Evolutionary conservation across 1,140 invertebrate species (phyloP).

Genomic region (Cherax destructor): DNA sequence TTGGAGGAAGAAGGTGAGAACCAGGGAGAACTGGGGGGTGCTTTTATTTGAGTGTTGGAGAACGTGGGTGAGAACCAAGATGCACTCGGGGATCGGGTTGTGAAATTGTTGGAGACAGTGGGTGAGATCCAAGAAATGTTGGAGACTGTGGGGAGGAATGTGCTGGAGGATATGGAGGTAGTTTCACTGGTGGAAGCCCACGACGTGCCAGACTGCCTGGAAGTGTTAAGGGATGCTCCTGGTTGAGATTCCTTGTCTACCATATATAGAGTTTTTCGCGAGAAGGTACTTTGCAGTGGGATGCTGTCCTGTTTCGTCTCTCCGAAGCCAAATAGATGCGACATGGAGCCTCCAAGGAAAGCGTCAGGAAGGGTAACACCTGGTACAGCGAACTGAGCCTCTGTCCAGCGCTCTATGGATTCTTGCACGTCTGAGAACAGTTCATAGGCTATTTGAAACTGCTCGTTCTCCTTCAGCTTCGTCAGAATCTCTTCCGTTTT

Average conservation of each 20-base stretch:
- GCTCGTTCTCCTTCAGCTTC: slow-evolving; percentile 27
- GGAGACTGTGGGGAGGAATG: background rate
- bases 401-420: slow-evolving; percentile 40
- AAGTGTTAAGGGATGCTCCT: background rate
- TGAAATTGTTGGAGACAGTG: background rate
- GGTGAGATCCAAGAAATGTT: too few relatives aligned
- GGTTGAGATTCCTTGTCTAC: background rate
- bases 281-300: background rate
- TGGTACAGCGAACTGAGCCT: background rate
- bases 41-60: background rate
- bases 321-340: background rate
- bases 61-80: too few relatives aligned
- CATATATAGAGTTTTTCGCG: slow-evolving; percentile 10
- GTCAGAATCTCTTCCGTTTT: slow-evolving; percentile 1
- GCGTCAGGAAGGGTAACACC: background rate
- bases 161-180: background rate
- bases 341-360: background rate
- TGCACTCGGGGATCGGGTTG: background rate
- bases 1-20: background rate
- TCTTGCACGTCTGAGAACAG: slow-evolving; percentile 30
- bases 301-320: background rate
- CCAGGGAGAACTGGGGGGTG: background rate
- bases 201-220: too few relatives aligned
- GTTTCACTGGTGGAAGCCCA: background rate
- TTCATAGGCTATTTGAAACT: slow-evolving; percentile 23